Evolutionary conservation across 2,888 invertebrate species (phyloP).

Genomic region (Hirtodrosophila alboralis): DNA sequence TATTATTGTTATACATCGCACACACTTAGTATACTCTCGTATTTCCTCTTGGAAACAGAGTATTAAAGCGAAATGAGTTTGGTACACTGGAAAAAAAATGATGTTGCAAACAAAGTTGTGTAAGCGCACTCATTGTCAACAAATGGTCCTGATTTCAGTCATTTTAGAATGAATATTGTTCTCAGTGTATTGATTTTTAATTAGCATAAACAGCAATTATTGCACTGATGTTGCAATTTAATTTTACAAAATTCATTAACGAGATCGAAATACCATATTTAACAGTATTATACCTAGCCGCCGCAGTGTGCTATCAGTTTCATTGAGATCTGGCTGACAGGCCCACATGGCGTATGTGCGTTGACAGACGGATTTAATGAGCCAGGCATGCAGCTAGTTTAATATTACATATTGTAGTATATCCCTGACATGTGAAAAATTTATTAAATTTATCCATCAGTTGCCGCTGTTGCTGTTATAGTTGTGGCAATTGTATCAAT

Average conservation of each 20-base stretch:
- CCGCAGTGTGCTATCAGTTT: slow-evolving; percentile 13
- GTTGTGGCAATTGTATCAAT: slow-evolving; percentile 36
- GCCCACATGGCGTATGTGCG: slow-evolving; percentile 39
- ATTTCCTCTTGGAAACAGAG: too few species aligned
- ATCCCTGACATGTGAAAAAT: slow-evolving; percentile 49
- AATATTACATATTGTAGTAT: slow-evolving; percentile 7
- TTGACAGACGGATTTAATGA: slow-evolving; percentile 51
- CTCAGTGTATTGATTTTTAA: slow-evolving; percentile 63
- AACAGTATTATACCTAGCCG: not conserved
- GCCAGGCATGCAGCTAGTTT: slow-evolving; percentile 9
- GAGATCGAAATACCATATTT: slow-evolving; percentile 2
- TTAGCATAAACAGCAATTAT: slow-evolving; percentile 60
- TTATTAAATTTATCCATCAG: slow-evolving; percentile 67
- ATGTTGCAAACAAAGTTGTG: too few species aligned
- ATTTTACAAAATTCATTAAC: slow-evolving; percentile 45
- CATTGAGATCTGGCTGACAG: slow-evolving; percentile 20
- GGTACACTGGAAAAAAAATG: too few species aligned
- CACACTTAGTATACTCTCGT: too few species aligned
- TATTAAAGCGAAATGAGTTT: slow-evolving; percentile 2
- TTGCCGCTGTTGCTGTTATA: slow-evolving; percentile 34
- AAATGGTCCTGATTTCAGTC: too few species aligned
- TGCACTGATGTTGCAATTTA: slow-evolving; percentile 33
- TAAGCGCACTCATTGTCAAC: too few species aligned
- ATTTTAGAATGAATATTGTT: too few species aligned
- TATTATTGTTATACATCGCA: too few species aligned